Evolutionary conservation across 2,888 invertebrate species (phyloP).

Genomic region (Theretra japonica): DNA sequence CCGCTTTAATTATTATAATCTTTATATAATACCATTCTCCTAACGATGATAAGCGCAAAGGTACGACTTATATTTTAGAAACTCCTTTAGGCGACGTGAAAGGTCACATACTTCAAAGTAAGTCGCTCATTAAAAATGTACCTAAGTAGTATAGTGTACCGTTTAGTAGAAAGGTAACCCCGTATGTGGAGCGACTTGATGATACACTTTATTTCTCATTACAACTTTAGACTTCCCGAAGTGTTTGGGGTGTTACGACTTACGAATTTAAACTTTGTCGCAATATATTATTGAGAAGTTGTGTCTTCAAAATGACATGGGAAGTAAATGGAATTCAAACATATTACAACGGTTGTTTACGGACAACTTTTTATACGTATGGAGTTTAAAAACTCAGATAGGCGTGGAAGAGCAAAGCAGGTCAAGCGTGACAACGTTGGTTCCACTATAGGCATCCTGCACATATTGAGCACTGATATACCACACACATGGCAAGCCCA

Average conservation of each 20-base stretch:
- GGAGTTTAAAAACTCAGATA: slow-evolving; percentile 23
- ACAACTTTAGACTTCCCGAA: slow-evolving; percentile 42
- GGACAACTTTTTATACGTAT: not conserved
- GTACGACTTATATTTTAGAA: not conserved
- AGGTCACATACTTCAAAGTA: slow-evolving; percentile 39
- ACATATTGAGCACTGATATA: slow-evolving; percentile 37
- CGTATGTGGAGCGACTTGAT: slow-evolving; percentile 63
- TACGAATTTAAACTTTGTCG: not conserved
- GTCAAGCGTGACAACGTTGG: slow-evolving; percentile 44
- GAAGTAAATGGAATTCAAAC: not conserved
- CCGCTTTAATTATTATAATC: slow-evolving; percentile 21
- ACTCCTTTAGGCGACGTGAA: slow-evolving; percentile 42
- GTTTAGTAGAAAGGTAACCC: slow-evolving; percentile 53
- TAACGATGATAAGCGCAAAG: not conserved
- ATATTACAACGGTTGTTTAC: not conserved
- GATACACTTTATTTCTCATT: slow-evolving; percentile 49
- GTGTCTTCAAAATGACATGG: not conserved
- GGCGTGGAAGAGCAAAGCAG: slow-evolving; percentile 40
- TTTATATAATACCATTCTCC: not conserved
- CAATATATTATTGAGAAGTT: slow-evolving; percentile 6
- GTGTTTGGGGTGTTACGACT: slow-evolving; percentile 27
- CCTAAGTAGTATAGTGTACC: slow-evolving; percentile 43
- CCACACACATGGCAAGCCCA: slow-evolving; percentile 44
- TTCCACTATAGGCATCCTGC: slow-evolving; percentile 35
- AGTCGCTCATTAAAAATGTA: slow-evolving; percentile 66